Evolutionary conservation across 2,797 vertebrate species (phyloP).

Genomic region (Threskiornis aethiopicus): DNA sequence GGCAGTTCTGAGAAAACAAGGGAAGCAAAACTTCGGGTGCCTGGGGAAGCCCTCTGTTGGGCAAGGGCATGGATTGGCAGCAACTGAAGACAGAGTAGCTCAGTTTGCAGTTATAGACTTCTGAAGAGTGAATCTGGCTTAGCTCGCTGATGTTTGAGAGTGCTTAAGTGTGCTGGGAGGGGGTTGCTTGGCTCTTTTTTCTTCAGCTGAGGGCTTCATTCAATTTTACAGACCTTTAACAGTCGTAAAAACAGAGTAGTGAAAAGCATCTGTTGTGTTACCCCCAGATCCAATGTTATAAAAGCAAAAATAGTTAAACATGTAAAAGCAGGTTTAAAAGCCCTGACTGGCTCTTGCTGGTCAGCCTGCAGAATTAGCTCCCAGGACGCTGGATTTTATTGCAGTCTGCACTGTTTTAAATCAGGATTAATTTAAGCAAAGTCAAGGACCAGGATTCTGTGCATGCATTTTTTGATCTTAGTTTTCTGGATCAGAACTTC

Average conservation of each 20-base stretch:
- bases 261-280: not conserved
- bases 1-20: not conserved
- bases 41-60: accelerated
- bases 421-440: not conserved
- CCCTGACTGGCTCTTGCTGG: not conserved
- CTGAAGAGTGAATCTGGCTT: not conserved
- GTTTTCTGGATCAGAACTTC: not conserved
- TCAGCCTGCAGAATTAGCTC: not conserved
- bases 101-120: not conserved
- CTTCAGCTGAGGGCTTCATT: not conserved
- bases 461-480: not conserved
- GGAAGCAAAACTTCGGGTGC: not conserved
- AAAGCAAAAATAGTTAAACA: not conserved
- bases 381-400: not conserved
- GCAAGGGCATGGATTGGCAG: not conserved
- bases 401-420: not conserved
- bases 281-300: not conserved
- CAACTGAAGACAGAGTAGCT: not conserved
- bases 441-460: not conserved
- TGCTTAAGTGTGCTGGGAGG: not conserved
- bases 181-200: not conserved
- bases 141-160: not conserved
- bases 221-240: not conserved
- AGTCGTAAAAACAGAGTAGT: not conserved
- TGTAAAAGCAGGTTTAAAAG: not conserved